Evolutionary conservation across 2,888 invertebrate genomes (phyloP).

Genomic region (Macropis europaea): DNA sequence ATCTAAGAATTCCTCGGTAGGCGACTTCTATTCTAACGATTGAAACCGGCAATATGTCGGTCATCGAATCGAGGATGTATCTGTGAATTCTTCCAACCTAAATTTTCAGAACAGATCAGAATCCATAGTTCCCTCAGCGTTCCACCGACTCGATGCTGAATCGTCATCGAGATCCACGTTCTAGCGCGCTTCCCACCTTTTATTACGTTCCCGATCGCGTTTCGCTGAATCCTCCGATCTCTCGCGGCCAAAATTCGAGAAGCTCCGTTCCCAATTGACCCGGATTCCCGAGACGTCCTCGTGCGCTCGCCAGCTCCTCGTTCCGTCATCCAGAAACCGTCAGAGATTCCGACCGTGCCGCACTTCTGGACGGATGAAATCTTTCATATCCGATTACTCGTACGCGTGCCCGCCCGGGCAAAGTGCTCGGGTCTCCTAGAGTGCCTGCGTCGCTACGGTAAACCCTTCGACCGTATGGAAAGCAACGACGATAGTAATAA

Average conservation of each 20-base stretch:
- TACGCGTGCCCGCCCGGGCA: constrained; percentile 20
- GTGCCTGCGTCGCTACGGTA: constrained; percentile 13
- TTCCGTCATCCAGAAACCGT: not conserved
- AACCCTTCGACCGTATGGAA: constrained; percentile 35
- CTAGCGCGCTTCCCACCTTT: not conserved
- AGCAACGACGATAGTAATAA: constrained; percentile 54
- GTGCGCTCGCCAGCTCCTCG: not conserved
- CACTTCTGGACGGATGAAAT: constrained; percentile 42
- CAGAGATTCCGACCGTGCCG: constrained; percentile 33
- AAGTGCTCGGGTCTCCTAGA: constrained; percentile 24
- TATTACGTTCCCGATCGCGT: not conserved
- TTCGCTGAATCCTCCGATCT: not conserved
- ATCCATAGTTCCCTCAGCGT: too few species aligned
- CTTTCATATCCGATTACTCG: constrained; percentile 44
- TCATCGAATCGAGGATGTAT: too few species aligned
- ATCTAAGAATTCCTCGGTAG: too few species aligned
- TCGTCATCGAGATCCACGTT: constrained; percentile 1
- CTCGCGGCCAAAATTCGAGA: not conserved
- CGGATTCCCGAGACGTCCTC: constrained; percentile 4
- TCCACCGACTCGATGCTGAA: constrained; percentile 5
- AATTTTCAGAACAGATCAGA: too few species aligned
- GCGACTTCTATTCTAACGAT: too few species aligned
- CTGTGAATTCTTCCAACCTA: too few species aligned
- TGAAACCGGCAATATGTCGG: too few species aligned
- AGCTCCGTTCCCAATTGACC: constrained; percentile 4